A percentile compares a stretch with the other conserved stretches of the same genome.
Evolutionary conservation across 2,888 invertebrate species (phyloP).

Genomic region (Choristoneura rosaceana): DNA sequence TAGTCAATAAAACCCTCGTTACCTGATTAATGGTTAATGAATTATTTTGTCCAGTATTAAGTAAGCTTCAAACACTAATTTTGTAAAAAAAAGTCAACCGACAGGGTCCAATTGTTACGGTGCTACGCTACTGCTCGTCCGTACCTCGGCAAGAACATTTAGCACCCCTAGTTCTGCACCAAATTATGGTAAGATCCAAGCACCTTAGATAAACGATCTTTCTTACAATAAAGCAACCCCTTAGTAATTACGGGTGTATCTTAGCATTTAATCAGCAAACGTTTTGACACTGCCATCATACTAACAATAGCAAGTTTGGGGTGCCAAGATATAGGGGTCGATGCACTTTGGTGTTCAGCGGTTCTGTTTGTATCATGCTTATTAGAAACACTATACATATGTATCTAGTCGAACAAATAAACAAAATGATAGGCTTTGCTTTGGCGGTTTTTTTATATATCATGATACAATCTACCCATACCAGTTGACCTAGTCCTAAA

Average conservation of each 20-base stretch:
- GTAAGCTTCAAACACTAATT: too few relatives aligned
- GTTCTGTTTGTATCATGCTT: not conserved
- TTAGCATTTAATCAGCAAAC: slow-evolving; percentile 35
- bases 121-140: too few relatives aligned
- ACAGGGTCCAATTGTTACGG: too few relatives aligned
- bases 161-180: not conserved
- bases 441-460: too few relatives aligned
- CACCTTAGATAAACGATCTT: slow-evolving; percentile 3
- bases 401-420: too few relatives aligned
- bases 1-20: too few relatives aligned
- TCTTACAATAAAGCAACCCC: slow-evolving; percentile 30
- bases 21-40: too few relatives aligned
- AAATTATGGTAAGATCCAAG: not conserved
- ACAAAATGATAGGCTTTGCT: too few relatives aligned
- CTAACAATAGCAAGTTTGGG: slow-evolving; percentile 6
- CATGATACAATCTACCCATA: too few relatives aligned
- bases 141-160: not conserved
- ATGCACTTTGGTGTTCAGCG: slow-evolving; percentile 31
- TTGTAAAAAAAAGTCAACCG: too few relatives aligned
- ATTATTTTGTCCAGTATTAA: too few relatives aligned
- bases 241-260: slow-evolving; percentile 38
- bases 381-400: not conserved
- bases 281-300: slow-evolving; percentile 35
- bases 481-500: too few relatives aligned
- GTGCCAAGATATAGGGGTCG: slow-evolving; percentile 24